These are phyloP conservation scores for Polydrusus cervinus DNA, from an alignment of 2,888 invertebrate genomes.

Conservation along the genomic window DNA sequence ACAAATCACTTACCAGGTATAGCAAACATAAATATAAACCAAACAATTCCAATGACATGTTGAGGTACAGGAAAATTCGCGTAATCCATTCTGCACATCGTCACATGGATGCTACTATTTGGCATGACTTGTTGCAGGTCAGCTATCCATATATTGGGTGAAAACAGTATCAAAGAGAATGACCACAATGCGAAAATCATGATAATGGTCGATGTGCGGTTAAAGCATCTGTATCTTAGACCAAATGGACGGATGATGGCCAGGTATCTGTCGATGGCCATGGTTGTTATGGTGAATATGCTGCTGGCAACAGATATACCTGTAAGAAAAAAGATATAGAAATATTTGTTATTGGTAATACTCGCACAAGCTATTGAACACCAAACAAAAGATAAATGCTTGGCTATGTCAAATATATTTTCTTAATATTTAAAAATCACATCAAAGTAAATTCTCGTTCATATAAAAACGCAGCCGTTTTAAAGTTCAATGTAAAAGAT, in stretches of 20 bases:
- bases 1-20: slow-evolving; percentile 79
- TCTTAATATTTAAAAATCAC: no score
- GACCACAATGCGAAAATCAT: slow-evolving; percentile 80
- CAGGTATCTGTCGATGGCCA: slow-evolving; percentile 84
- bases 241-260: slow-evolving; percentile 85
- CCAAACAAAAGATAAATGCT: no score
- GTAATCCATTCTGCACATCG: slow-evolving; percentile 79
- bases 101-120: slow-evolving; percentile 43
- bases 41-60: slow-evolving; percentile 79
- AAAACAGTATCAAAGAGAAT: slow-evolving; percentile 79
- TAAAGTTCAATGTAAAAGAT: no score
- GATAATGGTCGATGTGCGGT: slow-evolving; percentile 77
- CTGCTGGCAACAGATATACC: slow-evolving; percentile 86
- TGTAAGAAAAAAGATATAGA: slow-evolving; percentile 68
- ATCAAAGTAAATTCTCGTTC: no score
- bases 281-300: slow-evolving; percentile 85
- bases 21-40: slow-evolving; percentile 84
- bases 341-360: background rate
- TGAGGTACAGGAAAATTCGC: slow-evolving; percentile 73
- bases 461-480: no score
- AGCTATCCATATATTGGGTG: slow-evolving; percentile 74
- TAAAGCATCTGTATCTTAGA: slow-evolving; percentile 81
- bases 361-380: no score
- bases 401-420: no score
- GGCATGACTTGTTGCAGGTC: slow-evolving; percentile 45